Evolutionary conservation across 1,140 invertebrate genomes (phyloP).

Genomic region (Ips nitidus): DNA sequence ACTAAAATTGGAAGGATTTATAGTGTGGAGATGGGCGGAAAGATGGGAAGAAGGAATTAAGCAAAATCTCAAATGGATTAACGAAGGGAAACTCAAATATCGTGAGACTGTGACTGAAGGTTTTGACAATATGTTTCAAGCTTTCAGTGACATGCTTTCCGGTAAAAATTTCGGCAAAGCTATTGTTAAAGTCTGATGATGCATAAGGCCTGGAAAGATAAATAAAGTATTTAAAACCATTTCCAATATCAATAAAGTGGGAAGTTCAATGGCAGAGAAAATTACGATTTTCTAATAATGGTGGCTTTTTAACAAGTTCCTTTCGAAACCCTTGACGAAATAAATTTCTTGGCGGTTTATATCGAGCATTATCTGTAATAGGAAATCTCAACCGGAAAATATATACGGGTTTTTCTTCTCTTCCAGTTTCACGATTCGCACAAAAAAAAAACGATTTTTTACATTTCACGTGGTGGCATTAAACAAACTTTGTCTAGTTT

Average conservation of each 20-base stretch:
- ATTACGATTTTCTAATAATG: constrained; percentile 37
- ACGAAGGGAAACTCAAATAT: constrained; percentile 62
- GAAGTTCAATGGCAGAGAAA: constrained; percentile 35
- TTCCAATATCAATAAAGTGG: constrained; percentile 27
- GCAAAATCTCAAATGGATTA: constrained; percentile 60
- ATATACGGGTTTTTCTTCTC: constrained; percentile 8
- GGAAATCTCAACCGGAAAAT: constrained; percentile 32
- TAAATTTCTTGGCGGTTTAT: constrained; percentile 27
- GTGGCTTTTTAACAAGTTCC: constrained; percentile 35
- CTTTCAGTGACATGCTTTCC: constrained; percentile 62
- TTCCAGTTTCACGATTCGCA: neutral
- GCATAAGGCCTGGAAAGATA: constrained; percentile 25
- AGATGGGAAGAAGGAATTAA: constrained; percentile 62
- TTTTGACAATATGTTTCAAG: constrained; percentile 65
- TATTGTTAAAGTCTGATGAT: constrained; percentile 52
- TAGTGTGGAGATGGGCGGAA: constrained; percentile 59
- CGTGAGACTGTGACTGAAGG: constrained; percentile 63
- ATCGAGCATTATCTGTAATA: constrained; percentile 32
- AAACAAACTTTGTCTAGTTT: no score
- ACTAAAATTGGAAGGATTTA: constrained; percentile 66
- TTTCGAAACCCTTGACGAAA: constrained; percentile 24
- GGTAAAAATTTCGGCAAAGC: constrained; percentile 68
- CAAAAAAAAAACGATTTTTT: no score
- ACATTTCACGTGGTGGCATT: no score
- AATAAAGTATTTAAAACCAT: constrained; percentile 32